Conservation (phyloP, 2,888 invertebrate species). For the Mimumesa dahlbomi region DNA sequence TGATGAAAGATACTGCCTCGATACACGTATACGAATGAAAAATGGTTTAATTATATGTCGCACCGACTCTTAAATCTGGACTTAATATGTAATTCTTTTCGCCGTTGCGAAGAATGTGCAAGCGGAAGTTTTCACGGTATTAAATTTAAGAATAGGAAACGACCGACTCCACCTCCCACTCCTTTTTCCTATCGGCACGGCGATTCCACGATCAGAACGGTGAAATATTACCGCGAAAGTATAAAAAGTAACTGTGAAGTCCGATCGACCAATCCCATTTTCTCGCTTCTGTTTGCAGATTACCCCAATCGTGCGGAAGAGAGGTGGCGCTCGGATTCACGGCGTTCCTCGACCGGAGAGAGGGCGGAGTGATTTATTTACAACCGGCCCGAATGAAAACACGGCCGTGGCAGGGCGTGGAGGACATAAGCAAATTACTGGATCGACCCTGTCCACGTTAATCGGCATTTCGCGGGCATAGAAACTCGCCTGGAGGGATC, state of each 20-base stretch:
- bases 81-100: no score
- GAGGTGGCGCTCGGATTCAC: conserved; percentile 21
- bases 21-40: no score
- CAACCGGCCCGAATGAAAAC: conserved; percentile 35
- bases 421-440: conserved; percentile 54
- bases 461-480: conserved; percentile 46
- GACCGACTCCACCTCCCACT: no score
- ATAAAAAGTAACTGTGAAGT: conserved; percentile 30
- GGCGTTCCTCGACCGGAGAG: neutral
- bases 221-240: conserved; percentile 25
- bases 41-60: no score
- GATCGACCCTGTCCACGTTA: conserved; percentile 38
- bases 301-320: conserved; percentile 30
- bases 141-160: no score
- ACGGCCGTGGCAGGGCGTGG: conserved; percentile 7
- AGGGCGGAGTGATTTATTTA: conserved; percentile 33
- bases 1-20: no score
- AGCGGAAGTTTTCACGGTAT: no score
- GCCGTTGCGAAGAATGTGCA: no score
- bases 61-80: no score
- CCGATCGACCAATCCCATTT: conserved; percentile 36
- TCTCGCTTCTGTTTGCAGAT: conserved; percentile 52
- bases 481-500: conserved; percentile 15
- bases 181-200: neutral
- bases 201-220: neutral